These are phyloP conservation scores for Gnathonemus echidnorhynchus DNA, from an alignment of 2,113 vertebrate genomes.

Conservation along the genomic window DNA sequence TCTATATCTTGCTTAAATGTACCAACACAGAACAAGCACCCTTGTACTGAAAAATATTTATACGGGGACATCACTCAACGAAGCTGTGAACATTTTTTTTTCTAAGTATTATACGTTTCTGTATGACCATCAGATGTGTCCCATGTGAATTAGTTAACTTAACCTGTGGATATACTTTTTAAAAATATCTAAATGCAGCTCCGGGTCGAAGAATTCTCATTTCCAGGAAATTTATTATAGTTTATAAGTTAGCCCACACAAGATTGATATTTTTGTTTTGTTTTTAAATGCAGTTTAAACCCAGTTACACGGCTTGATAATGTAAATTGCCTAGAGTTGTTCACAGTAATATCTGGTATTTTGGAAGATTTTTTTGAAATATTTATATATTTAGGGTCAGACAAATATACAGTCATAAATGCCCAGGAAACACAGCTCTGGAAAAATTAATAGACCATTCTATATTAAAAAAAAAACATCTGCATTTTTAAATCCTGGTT, in stretches of 20 bases:
- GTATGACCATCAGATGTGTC: not conserved
- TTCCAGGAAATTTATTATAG: not conserved
- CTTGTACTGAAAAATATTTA: not conserved
- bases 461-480: too few species aligned
- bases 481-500: not conserved
- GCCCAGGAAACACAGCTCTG: not conserved
- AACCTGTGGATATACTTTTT: not conserved
- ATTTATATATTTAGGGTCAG: not conserved
- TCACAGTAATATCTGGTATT: not conserved
- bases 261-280: not conserved
- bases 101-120: not conserved
- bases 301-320: not conserved
- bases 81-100: not conserved
- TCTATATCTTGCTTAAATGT: not conserved
- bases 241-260: not conserved
- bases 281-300: not conserved
- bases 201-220: not conserved
- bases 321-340: not conserved
- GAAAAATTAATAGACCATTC: too few species aligned
- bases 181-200: not conserved
- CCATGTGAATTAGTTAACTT: not conserved
- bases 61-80: not conserved
- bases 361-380: not conserved
- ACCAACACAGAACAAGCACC: not conserved
- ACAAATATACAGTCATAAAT: not conserved